Evolutionary conservation across 2,113 vertebrate genomes (phyloP).

Genomic region (Notechis scutatus): DNA sequence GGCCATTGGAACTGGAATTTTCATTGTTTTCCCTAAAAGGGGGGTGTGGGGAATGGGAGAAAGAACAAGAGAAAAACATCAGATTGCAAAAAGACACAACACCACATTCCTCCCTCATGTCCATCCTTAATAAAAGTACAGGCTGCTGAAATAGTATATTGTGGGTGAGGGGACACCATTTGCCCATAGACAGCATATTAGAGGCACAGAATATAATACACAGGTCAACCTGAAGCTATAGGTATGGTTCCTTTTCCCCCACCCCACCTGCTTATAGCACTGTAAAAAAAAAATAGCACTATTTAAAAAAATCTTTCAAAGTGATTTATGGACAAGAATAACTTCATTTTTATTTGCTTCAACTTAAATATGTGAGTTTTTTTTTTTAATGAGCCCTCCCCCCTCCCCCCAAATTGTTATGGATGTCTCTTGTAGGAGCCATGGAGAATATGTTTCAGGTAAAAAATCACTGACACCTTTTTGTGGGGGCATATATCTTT

Average conservation of each 20-base stretch:
- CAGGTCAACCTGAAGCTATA: not conserved
- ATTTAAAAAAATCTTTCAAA: not conserved
- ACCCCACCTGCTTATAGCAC: not conserved
- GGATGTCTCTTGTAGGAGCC: not conserved
- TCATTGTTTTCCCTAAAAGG: slow-evolving; percentile 94
- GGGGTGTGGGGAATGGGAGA: slow-evolving; percentile 42
- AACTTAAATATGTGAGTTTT: not conserved
- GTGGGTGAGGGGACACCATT: not conserved
- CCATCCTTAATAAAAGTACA: not conserved
- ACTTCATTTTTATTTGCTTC: not conserved
- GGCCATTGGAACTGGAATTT: slow-evolving; percentile 93
- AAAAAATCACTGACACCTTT: not conserved
- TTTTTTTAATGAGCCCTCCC: not conserved
- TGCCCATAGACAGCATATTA: not conserved
- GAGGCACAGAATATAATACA: not conserved
- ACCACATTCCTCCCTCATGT: not conserved
- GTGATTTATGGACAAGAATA: not conserved
- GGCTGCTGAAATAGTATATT: not conserved
- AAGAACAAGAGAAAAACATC: slow-evolving; percentile 46
- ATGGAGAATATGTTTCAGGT: not conserved
- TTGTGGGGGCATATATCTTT: not conserved
- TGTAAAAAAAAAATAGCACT: too few species aligned
- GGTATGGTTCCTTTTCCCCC: not conserved
- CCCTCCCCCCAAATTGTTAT: not conserved
- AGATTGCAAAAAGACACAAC: not conserved